Evolutionary conservation across 2,113 vertebrate genomes (phyloP).

Genomic region (Xiphias gladius): DNA sequence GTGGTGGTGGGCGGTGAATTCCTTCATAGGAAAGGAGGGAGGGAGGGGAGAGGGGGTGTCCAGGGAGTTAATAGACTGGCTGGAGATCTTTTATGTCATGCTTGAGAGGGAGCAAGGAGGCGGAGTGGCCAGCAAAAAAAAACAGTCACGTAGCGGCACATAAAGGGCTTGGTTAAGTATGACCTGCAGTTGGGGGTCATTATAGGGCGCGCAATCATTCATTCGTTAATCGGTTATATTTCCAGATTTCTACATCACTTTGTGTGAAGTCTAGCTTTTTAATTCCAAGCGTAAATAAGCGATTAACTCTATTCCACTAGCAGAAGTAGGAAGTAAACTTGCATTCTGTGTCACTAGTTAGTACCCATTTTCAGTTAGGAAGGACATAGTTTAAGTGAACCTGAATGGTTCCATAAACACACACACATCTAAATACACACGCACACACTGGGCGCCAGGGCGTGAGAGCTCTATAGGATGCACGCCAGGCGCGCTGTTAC

Average conservation of each 20-base stretch:
- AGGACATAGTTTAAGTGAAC: background rate
- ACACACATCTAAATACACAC: background rate
- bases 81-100: constrained; percentile 57
- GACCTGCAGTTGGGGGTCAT: constrained; percentile 8
- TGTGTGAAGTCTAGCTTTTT: background rate
- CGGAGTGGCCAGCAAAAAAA: constrained; percentile 7
- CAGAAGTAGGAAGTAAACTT: background rate
- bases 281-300: background rate
- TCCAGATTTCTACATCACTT: background rate
- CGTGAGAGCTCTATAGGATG: background rate
- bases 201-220: background rate
- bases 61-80: constrained; percentile 57
- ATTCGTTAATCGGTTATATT: background rate
- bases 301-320: too few species aligned
- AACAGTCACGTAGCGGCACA: constrained; percentile 6
- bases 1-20: constrained; percentile 47
- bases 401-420: background rate
- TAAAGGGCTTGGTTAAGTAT: constrained; percentile 26
- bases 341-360: background rate
- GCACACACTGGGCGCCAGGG: background rate
- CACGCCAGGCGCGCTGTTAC: background rate
- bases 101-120: constrained; percentile 36
- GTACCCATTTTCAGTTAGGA: constrained; percentile 4
- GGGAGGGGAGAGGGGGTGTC: constrained; percentile 20
- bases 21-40: constrained; percentile 40